Conservation (phyloP, 2,113 vertebrate genomes). For the Jaculus jaculus region DNA sequence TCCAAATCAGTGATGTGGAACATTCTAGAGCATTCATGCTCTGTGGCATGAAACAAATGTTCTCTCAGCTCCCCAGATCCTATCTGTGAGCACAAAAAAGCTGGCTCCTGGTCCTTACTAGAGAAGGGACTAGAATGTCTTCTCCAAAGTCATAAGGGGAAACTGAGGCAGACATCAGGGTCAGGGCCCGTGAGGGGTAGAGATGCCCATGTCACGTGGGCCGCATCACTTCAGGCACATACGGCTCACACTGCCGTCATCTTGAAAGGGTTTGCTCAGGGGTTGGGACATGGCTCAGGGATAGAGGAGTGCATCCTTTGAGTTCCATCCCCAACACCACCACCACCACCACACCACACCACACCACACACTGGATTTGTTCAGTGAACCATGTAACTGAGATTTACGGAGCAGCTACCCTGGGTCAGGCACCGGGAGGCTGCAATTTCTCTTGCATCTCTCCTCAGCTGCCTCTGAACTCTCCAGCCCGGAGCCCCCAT, state of each 20-base stretch:
- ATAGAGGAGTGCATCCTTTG: too few species aligned
- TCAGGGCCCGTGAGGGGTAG: background rate
- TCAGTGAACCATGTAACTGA: background rate
- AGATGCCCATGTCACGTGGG: accelerated
- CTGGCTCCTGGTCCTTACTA: background rate
- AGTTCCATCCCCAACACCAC: background rate
- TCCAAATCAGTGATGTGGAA: background rate
- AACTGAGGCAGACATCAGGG: background rate
- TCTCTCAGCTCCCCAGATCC: background rate
- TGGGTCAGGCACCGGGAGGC: background rate
- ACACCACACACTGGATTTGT: background rate
- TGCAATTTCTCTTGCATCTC: background rate
- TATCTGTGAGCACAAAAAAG: background rate
- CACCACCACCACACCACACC: background rate
- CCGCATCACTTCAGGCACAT: background rate
- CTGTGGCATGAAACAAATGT: background rate
- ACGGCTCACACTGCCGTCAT: background rate
- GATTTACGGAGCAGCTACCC: background rate
- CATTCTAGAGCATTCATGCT: slow-evolving; percentile 43
- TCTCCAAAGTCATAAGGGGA: background rate
- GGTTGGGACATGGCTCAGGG: background rate
- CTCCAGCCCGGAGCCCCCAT: background rate
- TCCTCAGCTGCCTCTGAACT: background rate
- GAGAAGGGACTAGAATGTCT: background rate
- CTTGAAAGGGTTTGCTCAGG: background rate